These are phyloP conservation scores for Odontomyia ornata DNA, from an alignment of 2,888 invertebrate species.

Conservation along the genomic window DNA sequence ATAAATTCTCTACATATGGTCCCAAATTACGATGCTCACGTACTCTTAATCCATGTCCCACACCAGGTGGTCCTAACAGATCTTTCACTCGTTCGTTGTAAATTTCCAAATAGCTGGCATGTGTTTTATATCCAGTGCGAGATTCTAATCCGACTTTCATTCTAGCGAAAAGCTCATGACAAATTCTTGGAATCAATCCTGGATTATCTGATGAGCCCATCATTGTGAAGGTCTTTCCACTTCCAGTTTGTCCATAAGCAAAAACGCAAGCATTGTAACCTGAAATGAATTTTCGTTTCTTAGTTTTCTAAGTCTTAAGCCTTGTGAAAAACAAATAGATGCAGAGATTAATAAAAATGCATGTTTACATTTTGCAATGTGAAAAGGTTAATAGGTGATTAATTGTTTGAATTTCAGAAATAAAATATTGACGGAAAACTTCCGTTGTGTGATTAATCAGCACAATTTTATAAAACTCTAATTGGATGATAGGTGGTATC, in stretches of 20 bases:
- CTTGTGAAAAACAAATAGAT: too few relatives aligned
- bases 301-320: too few relatives aligned
- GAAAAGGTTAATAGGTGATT: not conserved
- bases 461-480: too few relatives aligned
- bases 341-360: not conserved
- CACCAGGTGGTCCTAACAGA: slow-evolving; percentile 69
- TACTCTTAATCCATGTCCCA: slow-evolving; percentile 76
- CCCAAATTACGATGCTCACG: slow-evolving; percentile 83
- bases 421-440: too few relatives aligned
- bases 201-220: slow-evolving; percentile 83
- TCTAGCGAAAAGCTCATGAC: slow-evolving; percentile 81
- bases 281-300: slow-evolving; percentile 45
- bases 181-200: slow-evolving; percentile 86
- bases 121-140: slow-evolving; percentile 84
- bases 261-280: slow-evolving; percentile 89
- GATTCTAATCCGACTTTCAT: slow-evolving; percentile 84
- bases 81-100: slow-evolving; percentile 86
- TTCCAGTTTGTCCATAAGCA: slow-evolving; percentile 91
- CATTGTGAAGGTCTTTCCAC: slow-evolving; percentile 92
- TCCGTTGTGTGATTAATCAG: too few relatives aligned
- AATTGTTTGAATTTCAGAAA: too few relatives aligned
- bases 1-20: slow-evolving; percentile 87
- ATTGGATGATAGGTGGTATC: too few relatives aligned
- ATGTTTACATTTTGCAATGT: not conserved
- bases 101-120: slow-evolving; percentile 87